Conservation (phyloP, 2,797 vertebrate species). For the Coregonus sp. region DNA sequence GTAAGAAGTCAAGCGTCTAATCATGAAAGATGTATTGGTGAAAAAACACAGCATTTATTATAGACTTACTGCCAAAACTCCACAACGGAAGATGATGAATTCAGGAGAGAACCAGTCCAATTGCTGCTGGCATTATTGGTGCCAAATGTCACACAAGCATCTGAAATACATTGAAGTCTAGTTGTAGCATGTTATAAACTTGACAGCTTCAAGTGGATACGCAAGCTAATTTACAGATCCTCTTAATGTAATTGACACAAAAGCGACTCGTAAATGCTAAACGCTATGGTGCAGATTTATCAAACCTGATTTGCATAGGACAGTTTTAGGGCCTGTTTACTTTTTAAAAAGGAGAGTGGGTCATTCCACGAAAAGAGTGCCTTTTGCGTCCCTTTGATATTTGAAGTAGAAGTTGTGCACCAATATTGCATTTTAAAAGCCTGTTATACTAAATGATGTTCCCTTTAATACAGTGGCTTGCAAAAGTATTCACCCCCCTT, state of each 20-base stretch:
- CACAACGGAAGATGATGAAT: constrained; percentile 68
- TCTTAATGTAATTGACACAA: not conserved
- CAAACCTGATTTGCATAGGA: not conserved
- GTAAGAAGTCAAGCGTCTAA: no score
- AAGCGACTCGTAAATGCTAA: not conserved
- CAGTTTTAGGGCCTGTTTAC: no score
- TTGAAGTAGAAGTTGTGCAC: no score
- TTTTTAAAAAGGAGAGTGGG: no score
- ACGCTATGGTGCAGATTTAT: not conserved
- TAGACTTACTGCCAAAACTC: constrained; percentile 80
- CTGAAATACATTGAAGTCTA: constrained; percentile 50
- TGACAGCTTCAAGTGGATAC: no score
- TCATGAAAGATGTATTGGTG: not conserved
- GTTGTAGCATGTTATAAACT: constrained; percentile 17
- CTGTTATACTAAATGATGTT: no score
- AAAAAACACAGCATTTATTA: not conserved
- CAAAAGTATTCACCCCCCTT: no score
- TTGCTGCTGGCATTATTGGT: constrained; percentile 49
- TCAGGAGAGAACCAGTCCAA: constrained; percentile 51
- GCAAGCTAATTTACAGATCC: not conserved
- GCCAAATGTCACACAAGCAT: constrained; percentile 58
- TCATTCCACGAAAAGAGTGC: no score
- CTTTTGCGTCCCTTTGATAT: no score
- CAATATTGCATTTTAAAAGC: no score
- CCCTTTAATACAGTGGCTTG: no score